phyloP scores from a whole-genome alignment of 1,140 invertebrate species.

The Cepaea nemoralis region DNA sequence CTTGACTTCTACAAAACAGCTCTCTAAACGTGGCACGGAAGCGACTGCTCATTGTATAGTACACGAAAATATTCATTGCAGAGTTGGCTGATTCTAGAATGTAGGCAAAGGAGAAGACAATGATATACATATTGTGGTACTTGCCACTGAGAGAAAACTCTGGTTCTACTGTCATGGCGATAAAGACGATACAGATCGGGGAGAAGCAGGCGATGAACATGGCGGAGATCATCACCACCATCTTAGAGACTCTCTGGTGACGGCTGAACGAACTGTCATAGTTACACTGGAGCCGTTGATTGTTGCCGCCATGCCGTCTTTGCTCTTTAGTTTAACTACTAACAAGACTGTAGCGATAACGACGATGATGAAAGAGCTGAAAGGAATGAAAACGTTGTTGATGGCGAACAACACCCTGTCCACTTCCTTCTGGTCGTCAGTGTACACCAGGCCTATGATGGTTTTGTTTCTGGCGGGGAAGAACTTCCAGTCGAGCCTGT shows the following conservation, averaged over 20 bases:
- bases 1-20: not conserved
- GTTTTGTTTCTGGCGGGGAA: slow-evolving; percentile 5
- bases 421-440: not conserved
- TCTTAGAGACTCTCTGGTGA: slow-evolving; percentile 14
- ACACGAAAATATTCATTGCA: slow-evolving; percentile 24
- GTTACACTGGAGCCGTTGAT: not conserved
- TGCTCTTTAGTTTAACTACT: not conserved
- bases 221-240: slow-evolving; percentile 23
- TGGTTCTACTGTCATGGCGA: not conserved
- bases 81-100: slow-evolving; percentile 28
- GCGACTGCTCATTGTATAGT: slow-evolving; percentile 21
- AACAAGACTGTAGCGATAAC: not conserved
- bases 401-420: slow-evolving; percentile 3
- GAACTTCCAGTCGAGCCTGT: not conserved
- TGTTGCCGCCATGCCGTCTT: not conserved
- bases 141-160: not conserved
- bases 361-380: not conserved
- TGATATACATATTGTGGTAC: slow-evolving; percentile 17
- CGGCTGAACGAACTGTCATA: not conserved
- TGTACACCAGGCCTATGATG: not conserved
- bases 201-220: slow-evolving; percentile 12
- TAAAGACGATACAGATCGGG: slow-evolving; percentile 18
- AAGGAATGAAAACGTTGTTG: slow-evolving; percentile 20
- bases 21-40: not conserved
- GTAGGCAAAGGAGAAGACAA: slow-evolving; percentile 17